Evolutionary conservation across 2,797 vertebrate genomes (phyloP), one percentile per base, ranked within the genome.

Genomic region (Channallabes apus): DNA sequence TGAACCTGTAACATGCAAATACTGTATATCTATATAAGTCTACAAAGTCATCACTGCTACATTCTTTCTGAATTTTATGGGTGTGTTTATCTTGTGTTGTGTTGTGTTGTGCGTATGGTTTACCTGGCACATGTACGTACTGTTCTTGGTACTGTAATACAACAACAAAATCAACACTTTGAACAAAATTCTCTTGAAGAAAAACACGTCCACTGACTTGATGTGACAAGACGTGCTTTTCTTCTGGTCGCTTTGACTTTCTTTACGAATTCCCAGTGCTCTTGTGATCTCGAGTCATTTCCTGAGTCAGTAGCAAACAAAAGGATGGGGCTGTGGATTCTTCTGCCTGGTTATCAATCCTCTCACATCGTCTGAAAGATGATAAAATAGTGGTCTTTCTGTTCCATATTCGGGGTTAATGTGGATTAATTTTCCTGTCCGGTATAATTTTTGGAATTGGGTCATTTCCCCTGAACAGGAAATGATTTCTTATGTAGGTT

Each of bases 391-490:
- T 41, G 20, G 5, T 12, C 56, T 24, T 78, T 35, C 22, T 73
- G 3, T 62, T 64, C 29, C 14, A 68, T 61, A 59, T 78, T 78
- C 78, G 73, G 8, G 64, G 27, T 78, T 80, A 71, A 80, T 80
- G 20, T 58, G 12, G 67, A 80, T 72, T 46, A 8, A 71, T 71
- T 80, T 71, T 72, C 56, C 29, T 41, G 82, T 56, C 24, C 77
- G 12, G n/a, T 67, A 38, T 71, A 29, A 54, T 64, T 24, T 73
- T 72, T 12, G 27, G 6, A 73, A 85, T 12, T 61, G n/a, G 56
- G 76, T 54, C 18, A 80, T 80, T 71, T 80, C 56, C 20, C 61
- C 59, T 71, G 58, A 65, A 69, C 54, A 41, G 64, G 77, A 69
- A 79, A 71, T 27, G 8, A 84, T 69, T 67, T 84, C 18, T 22